phyloP scores from a whole-genome alignment of 2,797 vertebrate genomes.

The Acanthiza pusilla region DNA sequence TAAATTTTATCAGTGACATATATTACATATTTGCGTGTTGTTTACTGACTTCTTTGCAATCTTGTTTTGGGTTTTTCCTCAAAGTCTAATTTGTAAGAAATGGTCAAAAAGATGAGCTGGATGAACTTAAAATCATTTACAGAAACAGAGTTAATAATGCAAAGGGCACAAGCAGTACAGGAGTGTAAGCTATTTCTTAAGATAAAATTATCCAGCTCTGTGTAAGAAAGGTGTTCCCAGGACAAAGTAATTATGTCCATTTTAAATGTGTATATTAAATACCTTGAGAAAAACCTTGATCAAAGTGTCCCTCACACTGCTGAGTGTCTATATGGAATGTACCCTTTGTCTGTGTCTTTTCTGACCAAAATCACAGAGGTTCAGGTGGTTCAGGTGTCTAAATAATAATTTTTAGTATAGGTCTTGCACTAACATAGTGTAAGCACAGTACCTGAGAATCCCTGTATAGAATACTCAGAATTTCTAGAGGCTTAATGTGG shows the following conservation, averaged over 20 bases:
- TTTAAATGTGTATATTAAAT: background rate
- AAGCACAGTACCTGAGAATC: background rate
- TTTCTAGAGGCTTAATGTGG: background rate
- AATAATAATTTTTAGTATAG: background rate
- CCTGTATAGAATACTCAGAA: background rate
- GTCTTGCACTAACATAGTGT: background rate
- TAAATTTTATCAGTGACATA: background rate
- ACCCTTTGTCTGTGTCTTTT: background rate
- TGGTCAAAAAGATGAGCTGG: background rate
- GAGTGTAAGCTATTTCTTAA: background rate
- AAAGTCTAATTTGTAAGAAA: background rate
- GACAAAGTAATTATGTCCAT: background rate
- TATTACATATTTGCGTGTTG: background rate
- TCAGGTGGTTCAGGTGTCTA: background rate
- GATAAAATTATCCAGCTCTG: background rate
- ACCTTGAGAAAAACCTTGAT: background rate
- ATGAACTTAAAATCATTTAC: background rate
- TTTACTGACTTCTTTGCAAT: background rate
- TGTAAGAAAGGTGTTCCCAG: background rate
- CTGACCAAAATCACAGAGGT: background rate
- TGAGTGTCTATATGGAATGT: background rate
- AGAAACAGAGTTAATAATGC: background rate
- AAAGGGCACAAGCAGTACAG: background rate
- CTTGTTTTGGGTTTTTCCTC: background rate
- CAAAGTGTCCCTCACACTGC: background rate